Conservation (phyloP, 2,888 invertebrate genomes). For the Scrobipalpa costella region DNA sequence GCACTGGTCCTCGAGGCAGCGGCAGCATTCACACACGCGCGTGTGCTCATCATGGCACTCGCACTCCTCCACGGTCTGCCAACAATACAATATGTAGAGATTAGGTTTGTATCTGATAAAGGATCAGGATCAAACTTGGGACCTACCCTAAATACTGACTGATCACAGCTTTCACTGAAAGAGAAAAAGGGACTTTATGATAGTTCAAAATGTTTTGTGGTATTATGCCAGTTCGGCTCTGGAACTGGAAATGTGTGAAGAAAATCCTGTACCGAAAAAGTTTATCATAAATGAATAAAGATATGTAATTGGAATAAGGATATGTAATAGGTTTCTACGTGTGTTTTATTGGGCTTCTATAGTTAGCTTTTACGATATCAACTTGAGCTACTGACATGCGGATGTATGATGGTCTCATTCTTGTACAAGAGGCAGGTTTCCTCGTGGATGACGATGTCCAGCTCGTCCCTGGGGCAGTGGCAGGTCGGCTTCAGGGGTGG, state of each 20-base stretch:
- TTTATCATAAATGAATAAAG: no score
- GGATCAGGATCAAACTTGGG: not conserved
- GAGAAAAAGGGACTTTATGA: not conserved
- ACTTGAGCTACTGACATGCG: slow-evolving; percentile 47
- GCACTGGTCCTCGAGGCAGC: slow-evolving; percentile 53
- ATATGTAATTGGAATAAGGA: no score
- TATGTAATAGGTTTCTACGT: no score
- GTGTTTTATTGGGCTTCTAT: no score
- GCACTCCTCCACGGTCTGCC: slow-evolving; percentile 49
- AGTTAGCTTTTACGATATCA: no score
- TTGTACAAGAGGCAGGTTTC: slow-evolving; percentile 59
- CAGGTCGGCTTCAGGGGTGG: slow-evolving; percentile 45
- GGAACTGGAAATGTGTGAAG: no score
- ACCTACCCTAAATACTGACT: no score
- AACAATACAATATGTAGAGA: not conserved
- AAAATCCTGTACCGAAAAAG: no score
- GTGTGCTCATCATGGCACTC: slow-evolving; percentile 48
- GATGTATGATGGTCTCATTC: slow-evolving; percentile 59
- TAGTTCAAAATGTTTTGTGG: no score
- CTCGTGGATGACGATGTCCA: slow-evolving; percentile 58
- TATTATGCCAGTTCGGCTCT: no score
- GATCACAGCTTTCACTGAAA: no score
- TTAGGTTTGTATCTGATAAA: not conserved
- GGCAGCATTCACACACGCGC: slow-evolving; percentile 56
- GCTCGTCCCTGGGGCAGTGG: slow-evolving; percentile 59